Evolutionary conservation across 2,888 invertebrate species (phyloP).

Genomic region (Heliconius erato): DNA sequence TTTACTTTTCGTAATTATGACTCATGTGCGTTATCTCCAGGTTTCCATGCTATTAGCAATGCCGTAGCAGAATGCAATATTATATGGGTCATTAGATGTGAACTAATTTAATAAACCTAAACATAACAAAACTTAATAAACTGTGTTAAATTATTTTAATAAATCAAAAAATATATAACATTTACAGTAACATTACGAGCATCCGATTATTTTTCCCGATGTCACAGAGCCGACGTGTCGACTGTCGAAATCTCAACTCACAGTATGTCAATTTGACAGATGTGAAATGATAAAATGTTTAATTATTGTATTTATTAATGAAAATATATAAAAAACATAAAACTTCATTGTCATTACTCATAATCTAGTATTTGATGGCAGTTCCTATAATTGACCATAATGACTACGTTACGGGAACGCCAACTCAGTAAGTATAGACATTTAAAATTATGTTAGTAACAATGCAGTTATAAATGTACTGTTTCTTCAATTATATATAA

Average conservation of each 20-base stretch:
- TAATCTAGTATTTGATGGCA: slow-evolving; percentile 57
- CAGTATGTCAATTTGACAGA: slow-evolving; percentile 44
- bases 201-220: slow-evolving; percentile 15
- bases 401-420: slow-evolving; percentile 89
- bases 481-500: background rate
- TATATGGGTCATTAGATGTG: no score
- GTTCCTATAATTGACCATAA: slow-evolving; percentile 64
- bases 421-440: slow-evolving; percentile 87
- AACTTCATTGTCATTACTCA: background rate
- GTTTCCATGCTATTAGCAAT: no score
- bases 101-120: no score
- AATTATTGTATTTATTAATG: slow-evolving; percentile 9
- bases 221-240: slow-evolving; percentile 42
- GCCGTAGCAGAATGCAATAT: no score
- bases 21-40: no score
- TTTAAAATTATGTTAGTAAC: background rate
- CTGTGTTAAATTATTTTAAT: no score
- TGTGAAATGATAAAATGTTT: slow-evolving; percentile 12
- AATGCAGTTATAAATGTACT: background rate
- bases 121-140: no score
- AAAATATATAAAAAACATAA: slow-evolving; percentile 10
- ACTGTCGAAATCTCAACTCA: slow-evolving; percentile 8
- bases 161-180: no score
- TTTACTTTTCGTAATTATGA: no score
- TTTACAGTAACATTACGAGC: background rate